Evolutionary conservation across 2,888 invertebrate species (phyloP).

Genomic region (Rhimphoctona megacephalus): DNA sequence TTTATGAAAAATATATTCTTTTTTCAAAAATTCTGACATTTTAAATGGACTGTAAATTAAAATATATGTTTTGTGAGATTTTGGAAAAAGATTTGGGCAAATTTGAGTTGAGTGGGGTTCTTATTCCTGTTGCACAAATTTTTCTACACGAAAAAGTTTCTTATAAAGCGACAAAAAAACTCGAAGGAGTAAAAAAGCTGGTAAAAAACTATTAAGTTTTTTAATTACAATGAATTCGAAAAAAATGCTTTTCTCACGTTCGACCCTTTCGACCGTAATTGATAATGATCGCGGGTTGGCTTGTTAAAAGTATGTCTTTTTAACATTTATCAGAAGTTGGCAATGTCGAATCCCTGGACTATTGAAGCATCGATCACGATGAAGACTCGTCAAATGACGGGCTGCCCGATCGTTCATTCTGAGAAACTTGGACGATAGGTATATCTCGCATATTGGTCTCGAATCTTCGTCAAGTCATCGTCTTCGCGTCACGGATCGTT

Average conservation of each 20-base stretch:
- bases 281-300: neutral
- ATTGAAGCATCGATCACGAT: constrained; percentile 48
- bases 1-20: no score
- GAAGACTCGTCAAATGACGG: constrained; percentile 33
- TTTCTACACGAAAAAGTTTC: neutral
- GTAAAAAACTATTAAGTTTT: neutral
- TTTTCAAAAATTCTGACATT: neutral
- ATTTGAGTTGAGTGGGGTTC: neutral
- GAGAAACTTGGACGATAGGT: constrained; percentile 21
- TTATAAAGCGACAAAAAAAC: no score
- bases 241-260: neutral
- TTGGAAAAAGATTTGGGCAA: neutral
- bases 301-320: neutral
- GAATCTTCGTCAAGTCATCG: constrained; percentile 35
- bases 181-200: no score
- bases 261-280: neutral
- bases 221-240: neutral
- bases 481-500: constrained; percentile 57
- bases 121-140: neutral
- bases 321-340: constrained; percentile 2
- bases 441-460: constrained; percentile 30
- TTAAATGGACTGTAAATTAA: neutral
- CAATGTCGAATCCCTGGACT: neutral
- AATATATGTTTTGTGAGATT: neutral
- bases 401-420: constrained; percentile 41